Conservation (phyloP, 2,113 vertebrate species). For the Pelobates fuscus region DNA sequence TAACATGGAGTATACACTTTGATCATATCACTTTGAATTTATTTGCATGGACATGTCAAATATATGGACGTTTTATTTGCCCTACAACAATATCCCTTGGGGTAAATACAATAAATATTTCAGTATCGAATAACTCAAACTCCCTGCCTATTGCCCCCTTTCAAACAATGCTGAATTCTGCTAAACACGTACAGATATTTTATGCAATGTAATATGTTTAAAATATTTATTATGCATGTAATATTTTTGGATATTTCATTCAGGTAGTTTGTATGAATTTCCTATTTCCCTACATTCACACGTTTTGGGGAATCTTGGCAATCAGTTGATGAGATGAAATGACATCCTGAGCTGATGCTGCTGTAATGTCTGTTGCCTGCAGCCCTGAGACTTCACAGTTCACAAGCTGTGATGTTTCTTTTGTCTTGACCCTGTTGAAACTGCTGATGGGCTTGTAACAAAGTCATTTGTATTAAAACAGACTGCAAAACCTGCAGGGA, state of each 20-base stretch:
- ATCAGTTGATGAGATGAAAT: constrained; percentile 38
- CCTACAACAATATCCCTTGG: no score
- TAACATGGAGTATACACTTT: no score
- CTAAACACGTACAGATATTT: neutral
- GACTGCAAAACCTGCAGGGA: constrained; percentile 32
- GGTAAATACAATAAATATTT: no score
- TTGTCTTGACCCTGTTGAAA: constrained; percentile 50
- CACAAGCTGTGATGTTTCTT: constrained; percentile 49
- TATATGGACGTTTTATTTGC: no score
- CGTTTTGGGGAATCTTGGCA: constrained; percentile 36
- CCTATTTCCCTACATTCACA: constrained; percentile 5
- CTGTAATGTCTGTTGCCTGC: constrained; percentile 46
- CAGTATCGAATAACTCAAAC: no score
- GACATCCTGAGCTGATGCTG: constrained; percentile 38
- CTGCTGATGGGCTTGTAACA: constrained; percentile 45
- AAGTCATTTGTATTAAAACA: constrained; percentile 46
- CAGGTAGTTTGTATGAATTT: constrained; percentile 1
- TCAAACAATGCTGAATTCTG: no score
- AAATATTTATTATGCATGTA: constrained; percentile 39
- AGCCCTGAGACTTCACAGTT: constrained; percentile 47
- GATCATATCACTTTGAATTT: no score
- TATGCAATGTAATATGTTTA: neutral
- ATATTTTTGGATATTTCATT: constrained; percentile 18
- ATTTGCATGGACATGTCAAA: no score
- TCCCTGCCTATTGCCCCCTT: no score